Percentiles rank a stretch among this genome's conserved stretches.
phyloP scores from a whole-genome alignment of 2,888 invertebrate genomes.

The Gymnosoma rotundatum region DNA sequence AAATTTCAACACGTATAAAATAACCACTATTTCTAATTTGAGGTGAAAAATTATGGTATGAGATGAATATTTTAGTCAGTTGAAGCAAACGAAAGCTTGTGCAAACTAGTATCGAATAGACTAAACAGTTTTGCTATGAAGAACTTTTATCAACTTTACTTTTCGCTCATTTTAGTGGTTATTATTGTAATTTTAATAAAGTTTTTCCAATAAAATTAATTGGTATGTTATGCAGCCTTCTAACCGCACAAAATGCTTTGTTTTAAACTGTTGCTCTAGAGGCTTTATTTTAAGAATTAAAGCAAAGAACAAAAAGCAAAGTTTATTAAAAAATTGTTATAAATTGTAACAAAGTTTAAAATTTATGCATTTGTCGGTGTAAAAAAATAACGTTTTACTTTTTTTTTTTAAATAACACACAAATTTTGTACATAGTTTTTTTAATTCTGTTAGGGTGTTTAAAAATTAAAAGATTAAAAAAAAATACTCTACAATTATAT shows the following conservation, averaged over 20 bases:
- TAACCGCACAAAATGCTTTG: constrained; percentile 68
- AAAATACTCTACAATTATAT: too few relatives aligned
- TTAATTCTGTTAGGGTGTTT: too few relatives aligned
- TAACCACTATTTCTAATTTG: constrained; percentile 1
- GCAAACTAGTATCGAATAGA: constrained; percentile 19
- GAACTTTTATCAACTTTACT: constrained; percentile 64
- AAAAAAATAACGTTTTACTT: too few relatives aligned
- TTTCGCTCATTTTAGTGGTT: too few relatives aligned
- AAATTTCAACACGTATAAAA: constrained; percentile 32
- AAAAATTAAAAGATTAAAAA: too few relatives aligned
- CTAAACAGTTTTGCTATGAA: constrained; percentile 12
- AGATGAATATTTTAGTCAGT: neutral
- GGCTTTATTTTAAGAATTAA: constrained; percentile 49
- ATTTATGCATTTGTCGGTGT: constrained; percentile 48
- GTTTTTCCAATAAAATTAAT: constrained; percentile 66
- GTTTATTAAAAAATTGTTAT: constrained; percentile 36
- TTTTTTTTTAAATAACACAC: too few relatives aligned
- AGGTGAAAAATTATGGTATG: neutral
- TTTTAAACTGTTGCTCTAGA: constrained; percentile 44
- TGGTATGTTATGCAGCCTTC: constrained; percentile 70
- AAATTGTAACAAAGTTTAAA: constrained; percentile 60
- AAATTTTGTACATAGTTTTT: too few relatives aligned
- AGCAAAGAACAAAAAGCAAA: constrained; percentile 21
- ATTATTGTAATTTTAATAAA: constrained; percentile 38
- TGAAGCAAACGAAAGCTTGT: constrained; percentile 2